Percentiles rank a stretch among this genome's conserved stretches.
Evolutionary conservation across 2,113 vertebrate species (phyloP).

Genomic region (Vulpes lagopus): DNA sequence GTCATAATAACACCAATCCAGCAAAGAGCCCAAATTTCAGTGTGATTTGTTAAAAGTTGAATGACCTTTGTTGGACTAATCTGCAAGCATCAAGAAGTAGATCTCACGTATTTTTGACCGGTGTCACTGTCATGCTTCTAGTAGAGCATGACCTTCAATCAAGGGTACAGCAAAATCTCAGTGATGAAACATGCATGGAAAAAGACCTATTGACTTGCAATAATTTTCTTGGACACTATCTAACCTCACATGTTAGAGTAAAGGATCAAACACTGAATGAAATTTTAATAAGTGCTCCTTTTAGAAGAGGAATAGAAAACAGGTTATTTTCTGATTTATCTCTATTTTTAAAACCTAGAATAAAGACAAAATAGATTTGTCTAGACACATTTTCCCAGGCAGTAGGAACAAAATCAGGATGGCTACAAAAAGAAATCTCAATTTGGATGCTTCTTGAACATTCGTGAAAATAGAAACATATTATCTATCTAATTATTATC

Average conservation of each 20-base stretch:
- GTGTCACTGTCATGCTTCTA: background rate
- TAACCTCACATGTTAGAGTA: background rate
- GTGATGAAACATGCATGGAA: background rate
- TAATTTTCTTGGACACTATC: constrained; percentile 37
- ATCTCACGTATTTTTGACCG: background rate
- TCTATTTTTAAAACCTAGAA: background rate
- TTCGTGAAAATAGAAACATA: constrained; percentile 34
- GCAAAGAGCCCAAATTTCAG: background rate
- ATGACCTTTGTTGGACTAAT: background rate
- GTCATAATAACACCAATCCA: background rate
- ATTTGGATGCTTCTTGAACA: background rate
- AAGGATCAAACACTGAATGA: background rate
- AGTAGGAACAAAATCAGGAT: background rate
- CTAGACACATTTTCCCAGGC: background rate
- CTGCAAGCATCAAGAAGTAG: constrained; percentile 54
- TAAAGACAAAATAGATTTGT: background rate
- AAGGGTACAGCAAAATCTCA: background rate
- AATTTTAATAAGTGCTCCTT: constrained; percentile 18
- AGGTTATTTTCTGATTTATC: background rate
- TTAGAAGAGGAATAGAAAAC: background rate
- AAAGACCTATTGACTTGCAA: background rate
- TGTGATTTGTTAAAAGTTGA: background rate
- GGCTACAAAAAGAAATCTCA: background rate
- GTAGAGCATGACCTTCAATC: constrained; percentile 34
- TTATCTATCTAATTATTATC: background rate